These are phyloP conservation scores for Xanthorhoe spadicearia DNA, from an alignment of 2,888 invertebrate species.

Conservation along the genomic window DNA sequence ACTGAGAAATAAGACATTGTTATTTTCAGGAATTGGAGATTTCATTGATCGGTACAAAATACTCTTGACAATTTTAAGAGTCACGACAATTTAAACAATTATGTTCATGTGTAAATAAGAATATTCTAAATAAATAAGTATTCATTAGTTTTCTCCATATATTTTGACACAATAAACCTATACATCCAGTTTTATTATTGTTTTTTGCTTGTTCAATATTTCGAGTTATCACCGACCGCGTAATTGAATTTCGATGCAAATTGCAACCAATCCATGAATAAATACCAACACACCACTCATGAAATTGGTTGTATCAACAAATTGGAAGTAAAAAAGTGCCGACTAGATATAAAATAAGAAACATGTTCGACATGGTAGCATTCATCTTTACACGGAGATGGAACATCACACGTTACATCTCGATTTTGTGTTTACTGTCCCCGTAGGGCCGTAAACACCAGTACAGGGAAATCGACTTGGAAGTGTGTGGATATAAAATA, in stretches of 20 bases:
- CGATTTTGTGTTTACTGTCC: constrained; percentile 54
- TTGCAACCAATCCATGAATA: neutral
- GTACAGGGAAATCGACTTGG: constrained; percentile 53
- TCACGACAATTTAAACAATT: too few species aligned
- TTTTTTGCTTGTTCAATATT: neutral
- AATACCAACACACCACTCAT: constrained; percentile 2
- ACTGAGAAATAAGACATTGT: too few species aligned
- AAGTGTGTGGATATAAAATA: constrained; percentile 52
- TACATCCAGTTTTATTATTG: too few species aligned
- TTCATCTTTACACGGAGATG: constrained; percentile 27
- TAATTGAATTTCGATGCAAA: neutral
- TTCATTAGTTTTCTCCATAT: too few species aligned
- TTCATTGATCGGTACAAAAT: too few species aligned
- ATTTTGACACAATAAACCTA: too few species aligned
- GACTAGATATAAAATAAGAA: constrained; percentile 20
- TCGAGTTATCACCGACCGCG: neutral
- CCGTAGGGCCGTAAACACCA: constrained; percentile 54
- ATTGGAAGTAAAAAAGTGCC: constrained; percentile 3
- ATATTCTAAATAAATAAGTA: too few species aligned
- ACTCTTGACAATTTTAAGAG: too few species aligned
- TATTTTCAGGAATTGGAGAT: too few species aligned
- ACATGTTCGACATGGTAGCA: constrained; percentile 15
- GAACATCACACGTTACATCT: constrained; percentile 45
- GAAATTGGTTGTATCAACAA: constrained; percentile 17
- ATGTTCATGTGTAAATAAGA: too few species aligned